phyloP scores from a whole-genome alignment of 2,113 vertebrate genomes.

The Burhinus bistriatus region DNA sequence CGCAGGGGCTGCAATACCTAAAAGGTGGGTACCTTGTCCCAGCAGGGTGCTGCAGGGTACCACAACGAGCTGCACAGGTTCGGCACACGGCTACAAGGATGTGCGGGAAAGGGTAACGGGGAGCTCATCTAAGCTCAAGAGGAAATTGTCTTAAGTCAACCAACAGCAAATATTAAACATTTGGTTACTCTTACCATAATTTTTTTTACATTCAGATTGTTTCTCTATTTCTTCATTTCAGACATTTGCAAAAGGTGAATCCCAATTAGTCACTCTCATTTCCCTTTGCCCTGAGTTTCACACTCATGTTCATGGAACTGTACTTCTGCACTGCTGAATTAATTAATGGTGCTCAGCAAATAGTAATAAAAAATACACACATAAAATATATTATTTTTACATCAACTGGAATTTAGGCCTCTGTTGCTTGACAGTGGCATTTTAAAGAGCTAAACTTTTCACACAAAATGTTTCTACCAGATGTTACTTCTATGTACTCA shows the following conservation, averaged over 20 bases:
- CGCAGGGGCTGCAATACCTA: too few relatives aligned
- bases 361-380: neutral
- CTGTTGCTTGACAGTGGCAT: neutral
- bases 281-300: neutral
- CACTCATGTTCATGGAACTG: neutral
- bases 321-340: neutral
- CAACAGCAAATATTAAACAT: neutral
- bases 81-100: neutral
- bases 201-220: neutral
- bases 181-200: neutral
- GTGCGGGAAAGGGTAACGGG: neutral
- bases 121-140: neutral
- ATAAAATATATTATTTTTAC: neutral
- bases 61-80: rapidly evolving
- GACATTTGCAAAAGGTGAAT: neutral
- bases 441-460: neutral
- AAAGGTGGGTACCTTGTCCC: neutral
- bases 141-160: neutral
- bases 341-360: neutral
- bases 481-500: neutral
- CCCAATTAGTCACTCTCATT: neutral
- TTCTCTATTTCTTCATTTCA: neutral
- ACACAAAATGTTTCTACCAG: neutral
- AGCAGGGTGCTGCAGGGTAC: neutral
- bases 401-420: neutral